Evolutionary conservation across 2,797 vertebrate species (phyloP), one percentile per base, ranked within the genome.

Genomic region (Tragopan temminckii): DNA sequence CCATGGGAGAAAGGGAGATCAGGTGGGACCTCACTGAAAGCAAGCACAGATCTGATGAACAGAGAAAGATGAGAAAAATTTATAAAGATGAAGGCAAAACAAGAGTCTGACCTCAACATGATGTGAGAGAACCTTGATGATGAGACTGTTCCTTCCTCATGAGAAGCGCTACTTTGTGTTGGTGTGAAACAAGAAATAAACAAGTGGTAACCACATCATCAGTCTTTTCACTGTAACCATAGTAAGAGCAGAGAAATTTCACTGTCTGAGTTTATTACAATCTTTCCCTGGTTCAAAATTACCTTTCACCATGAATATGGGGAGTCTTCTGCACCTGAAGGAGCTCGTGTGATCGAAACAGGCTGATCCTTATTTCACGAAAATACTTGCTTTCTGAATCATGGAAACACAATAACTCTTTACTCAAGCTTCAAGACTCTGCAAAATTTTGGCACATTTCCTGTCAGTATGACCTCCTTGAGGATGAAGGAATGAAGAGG

Each of bases 151-250:
- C 4, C 9, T 20, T 71, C 23, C 3, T 19, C 25, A 5, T 10
- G 5, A 24, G 5, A 36, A 48, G 18, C 0, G 0, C 7, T 27
- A 31, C 17, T 19, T 76, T 1, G 0, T n/a, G 10, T 4, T 0
- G 0, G 1, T 9, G 23, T 18, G 70, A 57, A 89, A 31, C 29
- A 36, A 46, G 23, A 80, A 78, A 45, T 3, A 46, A 19, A 38
- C 1, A 27, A 45, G 2, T 20, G 20, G 9, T 13, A n/a, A 6
- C 7, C 21, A 7, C 0, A 0, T 42, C 46, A 14, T 11, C 16
- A n/a, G 18, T 19, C 7, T 12, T 87, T 68, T 58, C 45, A 4
- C 24, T 62, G 29, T 35, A 42, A 45, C 25, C 18, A n/a, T 3
- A 66, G 7, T 24, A 40, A 31, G 13, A 62, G 3, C 4, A 25